Evolutionary conservation across 2,797 vertebrate genomes (phyloP), one percentile per base, ranked within the genome.

Genomic region (Florisuga fusca): DNA sequence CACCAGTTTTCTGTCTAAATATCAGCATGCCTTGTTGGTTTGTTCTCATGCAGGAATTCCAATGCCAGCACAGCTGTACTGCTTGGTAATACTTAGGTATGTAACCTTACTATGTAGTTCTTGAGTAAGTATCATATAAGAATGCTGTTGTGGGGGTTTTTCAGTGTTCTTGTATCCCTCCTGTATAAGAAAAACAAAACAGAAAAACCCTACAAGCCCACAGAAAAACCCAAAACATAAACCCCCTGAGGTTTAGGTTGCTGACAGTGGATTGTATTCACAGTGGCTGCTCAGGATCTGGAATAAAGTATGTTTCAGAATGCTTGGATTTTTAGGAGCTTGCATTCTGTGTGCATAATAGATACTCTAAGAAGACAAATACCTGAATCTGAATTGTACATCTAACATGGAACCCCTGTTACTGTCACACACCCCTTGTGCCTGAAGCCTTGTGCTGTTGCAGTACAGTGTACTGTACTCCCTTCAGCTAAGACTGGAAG

Each of bases 21-120:
- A 26, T n/a, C 41, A 13, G 14, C 6, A 0, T 58, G 58, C 34
- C 18, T 1, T 10, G 1, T 4, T 33, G 14, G 10, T n/a, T 86
- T 7, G 3, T 66, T 77, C 68, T 73, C 48, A 14, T 20, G 25
- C 46, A 61, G 72, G 78, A 80, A 76, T 69, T 73, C 59, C 74
- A 50, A 73, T 72, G n/a, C 53, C 38, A 18, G 22, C 71, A 34
- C 53, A 48, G 13, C 22, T 71, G 23, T 57, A 12, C 45, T 61
- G 19, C 36, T 81, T 8, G 61, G 22, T 61, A 50, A 11, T 54
- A 53, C 1, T 90, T 6, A 27, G 45, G 59, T 71, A 22, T 69
- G 15, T 84, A 46, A 45, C 11, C 29, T 48, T 67, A 17, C 23
- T 61, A 1, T 48, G 43, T 69, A 11, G 23, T 87, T 91, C 23